phyloP scores from a whole-genome alignment of 1,140 invertebrate genomes.

The Drosophila kurseongensis region DNA sequence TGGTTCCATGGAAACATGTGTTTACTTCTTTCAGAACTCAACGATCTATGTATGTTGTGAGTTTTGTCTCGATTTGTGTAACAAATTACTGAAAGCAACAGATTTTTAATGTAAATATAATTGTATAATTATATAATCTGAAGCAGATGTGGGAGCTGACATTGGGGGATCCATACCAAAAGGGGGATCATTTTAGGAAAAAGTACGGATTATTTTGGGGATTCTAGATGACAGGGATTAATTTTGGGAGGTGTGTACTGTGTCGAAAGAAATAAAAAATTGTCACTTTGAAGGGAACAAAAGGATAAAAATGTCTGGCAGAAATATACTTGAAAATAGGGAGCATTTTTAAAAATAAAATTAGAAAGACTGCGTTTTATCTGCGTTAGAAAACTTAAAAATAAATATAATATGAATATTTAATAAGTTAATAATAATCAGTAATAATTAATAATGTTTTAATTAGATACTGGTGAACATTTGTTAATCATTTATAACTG shows the following conservation, averaged over 20 bases:
- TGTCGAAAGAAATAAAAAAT: slow-evolving; percentile 20
- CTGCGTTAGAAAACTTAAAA: too few relatives aligned
- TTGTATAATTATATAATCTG: slow-evolving; percentile 80
- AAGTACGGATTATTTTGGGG: slow-evolving; percentile 13
- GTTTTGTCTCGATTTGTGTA: slow-evolving; percentile 35
- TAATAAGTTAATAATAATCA: too few relatives aligned
- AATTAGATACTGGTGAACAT: neutral
- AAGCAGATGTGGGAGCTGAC: slow-evolving; percentile 53
- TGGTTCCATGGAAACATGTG: slow-evolving; percentile 55
- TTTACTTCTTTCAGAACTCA: slow-evolving; percentile 53
- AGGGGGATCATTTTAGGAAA: slow-evolving; percentile 22
- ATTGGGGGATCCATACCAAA: slow-evolving; percentile 12
- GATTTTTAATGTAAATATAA: slow-evolving; percentile 82
- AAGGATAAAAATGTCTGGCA: slow-evolving; percentile 17
- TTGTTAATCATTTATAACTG: neutral
- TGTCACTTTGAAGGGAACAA: neutral
- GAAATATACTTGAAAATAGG: neutral
- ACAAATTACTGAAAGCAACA: slow-evolving; percentile 72
- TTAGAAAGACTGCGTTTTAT: too few relatives aligned
- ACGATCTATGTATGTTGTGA: slow-evolving; percentile 26
- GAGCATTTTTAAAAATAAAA: neutral
- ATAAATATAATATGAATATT: too few relatives aligned
- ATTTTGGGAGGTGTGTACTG: slow-evolving; percentile 14
- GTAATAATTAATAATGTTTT: too few relatives aligned
- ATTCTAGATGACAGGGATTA: slow-evolving; percentile 27